Percentiles rank a stretch among this genome's conserved stretches.
Evolutionary conservation across 2,888 invertebrate species (phyloP).

Genomic region (Fragum fragum): DNA sequence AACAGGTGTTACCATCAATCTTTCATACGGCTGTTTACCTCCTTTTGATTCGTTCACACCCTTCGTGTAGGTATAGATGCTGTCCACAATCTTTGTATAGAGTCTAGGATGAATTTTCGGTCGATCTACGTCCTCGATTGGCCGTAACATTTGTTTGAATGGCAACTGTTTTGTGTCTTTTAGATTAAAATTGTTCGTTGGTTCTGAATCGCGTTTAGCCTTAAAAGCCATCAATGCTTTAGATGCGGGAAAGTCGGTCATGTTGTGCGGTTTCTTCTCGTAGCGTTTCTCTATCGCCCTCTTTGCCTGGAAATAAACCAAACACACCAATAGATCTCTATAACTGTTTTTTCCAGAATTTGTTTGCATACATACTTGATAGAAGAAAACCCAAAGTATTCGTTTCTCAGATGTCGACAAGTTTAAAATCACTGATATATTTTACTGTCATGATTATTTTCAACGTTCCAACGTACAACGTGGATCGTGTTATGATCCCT

Average conservation of each 20-base stretch:
- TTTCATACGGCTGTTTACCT: slow-evolving; percentile 37
- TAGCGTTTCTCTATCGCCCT: slow-evolving; percentile 47
- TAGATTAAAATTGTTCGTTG: slow-evolving; percentile 46
- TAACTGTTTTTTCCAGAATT: no score
- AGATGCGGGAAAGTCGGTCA: slow-evolving; percentile 47
- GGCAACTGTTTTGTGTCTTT: slow-evolving; percentile 62
- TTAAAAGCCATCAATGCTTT: slow-evolving; percentile 58
- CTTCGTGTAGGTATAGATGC: slow-evolving; percentile 63
- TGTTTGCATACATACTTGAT: no score
- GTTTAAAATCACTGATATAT: no score
- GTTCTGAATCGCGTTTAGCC: slow-evolving; percentile 52
- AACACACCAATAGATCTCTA: no score
- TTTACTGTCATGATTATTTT: no score
- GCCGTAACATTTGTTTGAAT: slow-evolving; percentile 62
- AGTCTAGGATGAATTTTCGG: slow-evolving; percentile 58
- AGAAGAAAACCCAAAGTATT: no score
- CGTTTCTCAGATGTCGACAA: no score
- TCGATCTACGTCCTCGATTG: slow-evolving; percentile 39
- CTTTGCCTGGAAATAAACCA: slow-evolving; percentile 57
- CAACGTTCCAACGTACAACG: no score
- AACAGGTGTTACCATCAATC: slow-evolving; percentile 65
- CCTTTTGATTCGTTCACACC: slow-evolving; percentile 36
- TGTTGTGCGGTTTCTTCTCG: slow-evolving; percentile 57
- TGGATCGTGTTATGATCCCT: no score
- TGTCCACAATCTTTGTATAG: slow-evolving; percentile 64